Conservation (phyloP, 2,797 vertebrate species). For the Margarornis squamiger region DNA sequence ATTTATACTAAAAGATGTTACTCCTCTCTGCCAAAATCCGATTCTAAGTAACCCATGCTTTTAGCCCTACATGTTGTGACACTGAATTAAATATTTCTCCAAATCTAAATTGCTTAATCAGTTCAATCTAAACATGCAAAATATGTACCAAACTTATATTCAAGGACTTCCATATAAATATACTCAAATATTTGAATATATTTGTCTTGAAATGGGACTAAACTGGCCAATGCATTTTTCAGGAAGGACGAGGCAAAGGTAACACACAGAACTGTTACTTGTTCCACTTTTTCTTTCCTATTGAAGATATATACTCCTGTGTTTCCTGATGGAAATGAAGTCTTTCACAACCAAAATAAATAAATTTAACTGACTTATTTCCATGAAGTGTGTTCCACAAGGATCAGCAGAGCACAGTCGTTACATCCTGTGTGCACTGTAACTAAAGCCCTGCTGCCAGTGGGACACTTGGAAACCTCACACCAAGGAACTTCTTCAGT, state of each 20-base stretch:
- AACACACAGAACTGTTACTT: background rate
- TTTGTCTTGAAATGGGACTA: background rate
- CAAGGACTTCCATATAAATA: background rate
- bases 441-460: background rate
- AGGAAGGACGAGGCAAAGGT: background rate
- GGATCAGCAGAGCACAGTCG: background rate
- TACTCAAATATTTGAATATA: background rate
- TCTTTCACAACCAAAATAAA: background rate
- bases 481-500: background rate
- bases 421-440: background rate
- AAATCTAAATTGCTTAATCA: background rate
- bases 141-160: background rate
- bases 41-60: background rate
- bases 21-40: background rate
- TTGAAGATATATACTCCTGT: background rate
- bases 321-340: background rate
- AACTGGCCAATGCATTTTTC: background rate
- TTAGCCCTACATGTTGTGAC: background rate
- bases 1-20: background rate
- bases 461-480: background rate
- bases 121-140: background rate
- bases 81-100: background rate
- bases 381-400: background rate
- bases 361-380: background rate
- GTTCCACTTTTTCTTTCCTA: background rate